phyloP scores from a whole-genome alignment of 2,797 vertebrate species.

The Melanogrammus aeglefinus region DNA sequence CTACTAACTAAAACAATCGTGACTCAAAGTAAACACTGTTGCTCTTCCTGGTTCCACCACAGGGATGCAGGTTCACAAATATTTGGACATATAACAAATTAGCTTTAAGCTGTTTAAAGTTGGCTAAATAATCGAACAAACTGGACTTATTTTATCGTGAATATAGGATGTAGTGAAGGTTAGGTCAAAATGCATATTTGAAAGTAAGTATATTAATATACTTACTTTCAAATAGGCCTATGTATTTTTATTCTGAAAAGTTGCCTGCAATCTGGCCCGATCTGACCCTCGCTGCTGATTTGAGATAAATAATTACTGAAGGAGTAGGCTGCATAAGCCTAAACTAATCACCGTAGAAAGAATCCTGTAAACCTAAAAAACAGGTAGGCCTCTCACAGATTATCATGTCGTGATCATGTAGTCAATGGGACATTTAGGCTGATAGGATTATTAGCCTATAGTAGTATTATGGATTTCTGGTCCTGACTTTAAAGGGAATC shows the following conservation, averaged over 20 bases:
- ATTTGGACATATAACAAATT: neutral
- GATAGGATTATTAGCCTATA: too few relatives aligned
- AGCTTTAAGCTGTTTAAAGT: neutral
- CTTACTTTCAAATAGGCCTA: too few relatives aligned
- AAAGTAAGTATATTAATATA: neutral
- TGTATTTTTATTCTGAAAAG: neutral
- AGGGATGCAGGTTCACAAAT: neutral
- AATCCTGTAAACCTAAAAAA: neutral
- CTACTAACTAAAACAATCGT: too few relatives aligned
- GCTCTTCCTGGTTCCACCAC: neutral
- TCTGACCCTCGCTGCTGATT: too few relatives aligned
- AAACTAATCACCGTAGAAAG: neutral
- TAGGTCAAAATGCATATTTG: neutral
- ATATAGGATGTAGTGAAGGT: too few relatives aligned
- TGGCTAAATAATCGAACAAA: neutral
- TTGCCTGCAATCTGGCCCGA: neutral
- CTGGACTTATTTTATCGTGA: neutral
- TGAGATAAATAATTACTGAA: neutral
- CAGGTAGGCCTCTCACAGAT: too few relatives aligned
- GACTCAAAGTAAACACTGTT: too few relatives aligned
- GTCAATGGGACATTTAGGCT: too few relatives aligned
- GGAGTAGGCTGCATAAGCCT: neutral
- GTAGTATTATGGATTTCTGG: too few relatives aligned
- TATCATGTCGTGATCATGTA: too few relatives aligned
- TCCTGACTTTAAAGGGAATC: too few relatives aligned